phyloP scores from a whole-genome alignment of 2,113 vertebrate species.

The Sitta europaea region DNA sequence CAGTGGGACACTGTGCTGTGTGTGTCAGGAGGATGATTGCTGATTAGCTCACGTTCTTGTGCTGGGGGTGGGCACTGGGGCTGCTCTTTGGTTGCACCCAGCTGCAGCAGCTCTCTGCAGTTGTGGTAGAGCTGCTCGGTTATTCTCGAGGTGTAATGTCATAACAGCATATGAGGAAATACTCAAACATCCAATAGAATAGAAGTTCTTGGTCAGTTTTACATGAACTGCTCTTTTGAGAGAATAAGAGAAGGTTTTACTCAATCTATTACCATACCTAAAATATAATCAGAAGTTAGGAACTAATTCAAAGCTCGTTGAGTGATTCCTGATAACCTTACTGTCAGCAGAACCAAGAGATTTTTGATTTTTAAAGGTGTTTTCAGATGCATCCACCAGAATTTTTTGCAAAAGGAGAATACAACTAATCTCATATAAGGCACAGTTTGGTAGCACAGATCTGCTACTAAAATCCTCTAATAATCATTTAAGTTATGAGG shows the following conservation, averaged over 20 bases:
- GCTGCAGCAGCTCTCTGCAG: not conserved
- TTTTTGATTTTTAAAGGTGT: not conserved
- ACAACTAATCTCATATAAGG: not conserved
- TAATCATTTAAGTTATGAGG: not conserved
- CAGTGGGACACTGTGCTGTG: not conserved
- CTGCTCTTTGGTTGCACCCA: not conserved
- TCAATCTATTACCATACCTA: not conserved
- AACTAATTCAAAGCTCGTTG: not conserved
- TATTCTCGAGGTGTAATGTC: not conserved
- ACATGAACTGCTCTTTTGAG: not conserved
- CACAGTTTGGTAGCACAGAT: not conserved
- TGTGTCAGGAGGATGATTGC: not conserved
- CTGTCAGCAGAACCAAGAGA: not conserved
- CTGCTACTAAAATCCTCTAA: not conserved
- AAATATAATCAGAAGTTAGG: not conserved
- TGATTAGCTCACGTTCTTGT: accelerated
- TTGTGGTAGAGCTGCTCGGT: not conserved
- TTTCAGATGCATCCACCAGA: not conserved
- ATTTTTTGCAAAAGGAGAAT: not conserved
- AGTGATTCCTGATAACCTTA: not conserved
- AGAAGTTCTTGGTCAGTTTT: not conserved
- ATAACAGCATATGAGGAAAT: not conserved
- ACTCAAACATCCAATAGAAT: not conserved
- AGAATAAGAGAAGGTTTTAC: not conserved
- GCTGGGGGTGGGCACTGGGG: not conserved